These are phyloP conservation scores for Trachops cirrhosus DNA, from an alignment of 2,797 vertebrate genomes.

Conservation along the genomic window DNA sequence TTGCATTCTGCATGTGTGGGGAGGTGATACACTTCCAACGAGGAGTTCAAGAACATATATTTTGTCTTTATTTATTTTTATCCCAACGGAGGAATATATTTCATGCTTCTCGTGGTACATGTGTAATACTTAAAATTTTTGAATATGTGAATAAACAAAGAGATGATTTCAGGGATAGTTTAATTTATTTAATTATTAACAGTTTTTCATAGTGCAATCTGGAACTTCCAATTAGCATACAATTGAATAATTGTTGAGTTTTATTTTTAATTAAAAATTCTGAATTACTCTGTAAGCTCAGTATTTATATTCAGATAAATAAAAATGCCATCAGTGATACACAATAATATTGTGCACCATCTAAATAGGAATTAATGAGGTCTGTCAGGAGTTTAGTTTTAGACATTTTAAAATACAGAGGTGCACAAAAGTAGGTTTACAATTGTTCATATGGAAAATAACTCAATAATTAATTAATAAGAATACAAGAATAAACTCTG, in stretches of 20 bases:
- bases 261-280: conserved; percentile 2
- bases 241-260: neutral
- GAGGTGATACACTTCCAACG: too few species aligned
- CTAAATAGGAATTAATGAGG: neutral
- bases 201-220: neutral
- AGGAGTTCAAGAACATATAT: neutral
- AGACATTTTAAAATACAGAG: neutral
- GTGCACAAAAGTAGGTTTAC: neutral
- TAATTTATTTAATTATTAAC: neutral
- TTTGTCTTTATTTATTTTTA: neutral
- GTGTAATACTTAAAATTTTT: neutral
- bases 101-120: neutral
- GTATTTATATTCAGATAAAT: neutral
- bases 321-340: neutral
- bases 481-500: neutral
- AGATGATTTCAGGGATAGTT: neutral
- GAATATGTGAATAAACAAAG: neutral
- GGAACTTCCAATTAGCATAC: neutral
- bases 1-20: neutral
- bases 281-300: neutral
- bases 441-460: neutral
- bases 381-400: neutral
- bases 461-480: neutral
- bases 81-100: neutral
- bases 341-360: neutral